A percentile compares a stretch with the other conserved stretches of the same genome.
Evolutionary conservation across 2,797 vertebrate genomes (phyloP).

Genomic region (Okamejei kenojei): DNA sequence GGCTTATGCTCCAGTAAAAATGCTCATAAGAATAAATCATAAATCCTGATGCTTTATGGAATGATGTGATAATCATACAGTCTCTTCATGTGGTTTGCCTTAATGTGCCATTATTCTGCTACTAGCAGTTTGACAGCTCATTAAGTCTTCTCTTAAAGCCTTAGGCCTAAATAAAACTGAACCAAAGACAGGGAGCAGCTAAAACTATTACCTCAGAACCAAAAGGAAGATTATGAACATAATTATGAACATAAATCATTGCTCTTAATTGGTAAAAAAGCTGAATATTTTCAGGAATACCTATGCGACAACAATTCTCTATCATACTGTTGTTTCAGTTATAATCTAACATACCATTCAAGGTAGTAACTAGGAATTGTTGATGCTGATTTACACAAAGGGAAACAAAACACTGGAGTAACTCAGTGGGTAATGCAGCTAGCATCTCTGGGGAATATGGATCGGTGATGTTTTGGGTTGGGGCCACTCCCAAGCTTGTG

Average conservation of each 20-base stretch:
- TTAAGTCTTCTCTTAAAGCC: conserved; percentile 7
- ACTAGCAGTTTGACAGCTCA: conserved; percentile 23
- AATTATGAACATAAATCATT: conserved; percentile 4
- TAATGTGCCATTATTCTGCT: conserved; percentile 29
- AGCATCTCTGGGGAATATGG: too few relatives aligned
- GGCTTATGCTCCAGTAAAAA: conserved; percentile 27
- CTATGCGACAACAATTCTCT: background rate
- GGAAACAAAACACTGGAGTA: background rate
- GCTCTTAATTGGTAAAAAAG: background rate
- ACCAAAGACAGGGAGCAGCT: background rate
- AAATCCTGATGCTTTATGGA: conserved; percentile 28
- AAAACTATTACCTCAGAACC: conserved; percentile 11
- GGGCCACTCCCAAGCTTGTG: too few relatives aligned
- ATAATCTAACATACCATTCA: background rate
- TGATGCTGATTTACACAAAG: background rate
- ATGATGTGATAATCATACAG: conserved; percentile 32
- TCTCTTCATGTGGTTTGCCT: conserved; percentile 8
- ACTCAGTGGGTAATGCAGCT: background rate
- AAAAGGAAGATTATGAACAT: conserved; percentile 25
- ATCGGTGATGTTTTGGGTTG: too few relatives aligned
- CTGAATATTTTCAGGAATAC: background rate
- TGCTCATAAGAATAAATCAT: conserved; percentile 27
- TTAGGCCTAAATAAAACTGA: conserved; percentile 17
- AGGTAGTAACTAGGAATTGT: background rate
- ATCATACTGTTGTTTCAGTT: background rate